Evolutionary conservation across 1,140 invertebrate genomes (phyloP).

Genomic region (Scaptomyza graminum): DNA sequence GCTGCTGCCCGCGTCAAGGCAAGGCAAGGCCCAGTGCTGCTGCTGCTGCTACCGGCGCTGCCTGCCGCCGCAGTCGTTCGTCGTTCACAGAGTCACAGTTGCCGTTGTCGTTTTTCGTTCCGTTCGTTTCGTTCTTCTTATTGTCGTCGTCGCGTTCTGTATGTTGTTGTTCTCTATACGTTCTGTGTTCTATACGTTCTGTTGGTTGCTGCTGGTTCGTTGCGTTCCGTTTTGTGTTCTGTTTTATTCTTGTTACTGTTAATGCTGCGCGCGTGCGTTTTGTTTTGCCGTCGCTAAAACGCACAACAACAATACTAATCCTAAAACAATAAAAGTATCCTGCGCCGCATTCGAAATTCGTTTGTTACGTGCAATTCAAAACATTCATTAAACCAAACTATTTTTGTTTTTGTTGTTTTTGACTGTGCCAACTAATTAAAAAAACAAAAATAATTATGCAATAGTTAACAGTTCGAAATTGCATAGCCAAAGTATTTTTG

Average conservation of each 20-base stretch:
- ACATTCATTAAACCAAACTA: conserved; percentile 8
- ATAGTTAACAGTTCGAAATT: conserved; percentile 8
- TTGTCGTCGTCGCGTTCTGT: conserved; percentile 22
- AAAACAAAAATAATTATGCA: background rate
- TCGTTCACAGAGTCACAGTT: too few species aligned
- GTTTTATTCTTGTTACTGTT: conserved; percentile 52
- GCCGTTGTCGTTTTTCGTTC: conserved; percentile 6
- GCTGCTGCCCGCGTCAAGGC: conserved; percentile 6
- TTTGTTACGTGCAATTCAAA: background rate
- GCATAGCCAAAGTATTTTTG: conserved; percentile 32
- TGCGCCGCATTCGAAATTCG: background rate
- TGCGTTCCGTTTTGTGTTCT: conserved; percentile 36
- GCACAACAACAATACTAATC: background rate
- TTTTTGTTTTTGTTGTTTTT: conserved; percentile 27
- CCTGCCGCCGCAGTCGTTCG: conserved; percentile 4
- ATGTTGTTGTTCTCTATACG: conserved; percentile 22
- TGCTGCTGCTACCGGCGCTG: background rate
- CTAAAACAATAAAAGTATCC: background rate
- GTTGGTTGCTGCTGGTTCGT: conserved; percentile 9
- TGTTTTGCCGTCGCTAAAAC: conserved; percentile 70
- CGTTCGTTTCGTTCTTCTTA: conserved; percentile 13
- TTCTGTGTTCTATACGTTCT: conserved; percentile 17
- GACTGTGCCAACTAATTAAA: conserved; percentile 1
- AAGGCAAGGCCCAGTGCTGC: conserved; percentile 3
- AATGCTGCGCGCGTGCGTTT: conserved; percentile 51